These are phyloP conservation scores for Galerucella calmariensis DNA, from an alignment of 2,888 invertebrate species.

Conservation along the genomic window DNA sequence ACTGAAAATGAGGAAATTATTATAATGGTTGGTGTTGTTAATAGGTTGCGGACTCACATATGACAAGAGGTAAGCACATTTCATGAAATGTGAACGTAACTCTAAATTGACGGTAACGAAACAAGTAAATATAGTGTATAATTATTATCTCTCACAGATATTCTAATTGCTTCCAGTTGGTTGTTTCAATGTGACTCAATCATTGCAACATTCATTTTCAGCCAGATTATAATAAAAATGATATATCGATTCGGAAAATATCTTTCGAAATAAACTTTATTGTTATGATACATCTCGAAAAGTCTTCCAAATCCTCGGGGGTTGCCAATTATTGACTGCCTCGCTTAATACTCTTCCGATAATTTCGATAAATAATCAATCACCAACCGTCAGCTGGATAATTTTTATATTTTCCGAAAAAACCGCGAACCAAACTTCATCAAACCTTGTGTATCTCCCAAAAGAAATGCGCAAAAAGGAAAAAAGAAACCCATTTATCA, in stretches of 20 bases:
- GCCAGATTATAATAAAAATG: not conserved
- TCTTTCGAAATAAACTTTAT: not conserved
- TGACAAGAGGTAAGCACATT: no score
- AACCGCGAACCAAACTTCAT: constrained; percentile 41
- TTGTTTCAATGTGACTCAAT: no score
- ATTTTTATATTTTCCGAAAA: constrained; percentile 38
- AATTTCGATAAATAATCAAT: constrained; percentile 41
- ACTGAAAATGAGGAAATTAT: no score
- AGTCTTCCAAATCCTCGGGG: constrained; percentile 1
- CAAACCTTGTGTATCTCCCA: constrained; percentile 30
- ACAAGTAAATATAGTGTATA: no score
- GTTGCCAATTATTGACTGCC: constrained; percentile 17
- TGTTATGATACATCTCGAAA: not conserved
- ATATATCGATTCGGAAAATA: constrained; percentile 3
- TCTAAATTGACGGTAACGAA: no score
- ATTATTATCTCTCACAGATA: no score
- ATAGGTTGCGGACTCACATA: no score
- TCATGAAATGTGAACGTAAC: no score
- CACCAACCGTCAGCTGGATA: constrained; percentile 37
- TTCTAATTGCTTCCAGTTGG: no score
- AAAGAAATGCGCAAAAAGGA: constrained; percentile 23
- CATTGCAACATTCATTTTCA: not conserved
- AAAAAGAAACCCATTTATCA: constrained; percentile 54
- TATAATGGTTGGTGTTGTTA: no score
- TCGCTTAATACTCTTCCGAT: constrained; percentile 21